phyloP scores from a whole-genome alignment of 2,113 vertebrate genomes.

The Atherinomorus stipes region DNA sequence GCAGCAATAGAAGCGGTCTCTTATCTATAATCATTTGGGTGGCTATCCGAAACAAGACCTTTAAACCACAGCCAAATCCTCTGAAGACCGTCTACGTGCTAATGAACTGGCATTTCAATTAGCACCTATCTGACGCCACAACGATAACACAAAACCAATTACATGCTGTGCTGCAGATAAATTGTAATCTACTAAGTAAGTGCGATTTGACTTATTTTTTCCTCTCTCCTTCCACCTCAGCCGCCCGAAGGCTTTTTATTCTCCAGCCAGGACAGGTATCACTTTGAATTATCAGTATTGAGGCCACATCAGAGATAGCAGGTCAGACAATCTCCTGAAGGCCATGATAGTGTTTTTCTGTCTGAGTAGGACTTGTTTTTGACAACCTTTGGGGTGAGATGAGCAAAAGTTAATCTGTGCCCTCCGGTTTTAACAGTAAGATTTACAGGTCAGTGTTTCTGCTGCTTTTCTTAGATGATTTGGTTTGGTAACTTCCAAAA shows the following conservation, averaged over 20 bases:
- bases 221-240: constrained; percentile 25
- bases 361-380: constrained; percentile 48
- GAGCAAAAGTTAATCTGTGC: constrained; percentile 28
- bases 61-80: constrained; percentile 61
- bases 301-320: constrained; percentile 46
- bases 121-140: constrained; percentile 70
- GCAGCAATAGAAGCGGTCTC: constrained; percentile 25
- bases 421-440: constrained; percentile 20
- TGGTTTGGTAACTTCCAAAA: background rate
- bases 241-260: constrained; percentile 38
- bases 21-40: constrained; percentile 68
- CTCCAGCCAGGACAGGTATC: constrained; percentile 55
- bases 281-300: constrained; percentile 61
- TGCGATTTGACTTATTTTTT: constrained; percentile 64
- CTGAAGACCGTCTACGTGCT: constrained; percentile 58
- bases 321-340: constrained; percentile 33
- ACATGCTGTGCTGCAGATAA: constrained; percentile 73
- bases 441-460: constrained; percentile 17
- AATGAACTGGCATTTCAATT: constrained; percentile 79
- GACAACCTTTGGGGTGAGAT: constrained; percentile 40
- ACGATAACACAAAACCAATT: constrained; percentile 81
- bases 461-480: constrained; percentile 2
- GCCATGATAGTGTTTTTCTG: constrained; percentile 41
- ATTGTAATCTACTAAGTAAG: constrained; percentile 75
- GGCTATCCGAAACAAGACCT: constrained; percentile 67